These are phyloP conservation scores for Emberiza fucata DNA, from an alignment of 2,113 vertebrate species.

Conservation along the genomic window DNA sequence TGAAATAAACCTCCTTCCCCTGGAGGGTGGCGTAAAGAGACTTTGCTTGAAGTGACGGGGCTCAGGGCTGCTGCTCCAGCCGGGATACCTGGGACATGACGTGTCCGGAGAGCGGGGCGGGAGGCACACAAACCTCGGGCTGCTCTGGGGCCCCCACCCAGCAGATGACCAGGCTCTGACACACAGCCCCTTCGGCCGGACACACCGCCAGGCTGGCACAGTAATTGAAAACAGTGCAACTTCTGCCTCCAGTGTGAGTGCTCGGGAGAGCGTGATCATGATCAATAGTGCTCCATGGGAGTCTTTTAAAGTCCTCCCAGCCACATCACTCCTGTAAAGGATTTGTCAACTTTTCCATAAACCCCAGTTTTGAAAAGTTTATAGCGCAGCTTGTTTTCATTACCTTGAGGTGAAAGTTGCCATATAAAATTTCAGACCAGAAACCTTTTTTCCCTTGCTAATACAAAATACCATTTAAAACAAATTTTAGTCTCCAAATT, in stretches of 20 bases:
- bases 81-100: accelerated
- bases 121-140: neutral
- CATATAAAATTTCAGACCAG: conserved; percentile 45
- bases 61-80: neutral
- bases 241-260: neutral
- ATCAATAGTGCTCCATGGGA: conserved; percentile 15
- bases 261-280: neutral
- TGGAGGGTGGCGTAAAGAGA: neutral
- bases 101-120: accelerated
- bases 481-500: conserved; percentile 4
- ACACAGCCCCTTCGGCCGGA: conserved; percentile 67
- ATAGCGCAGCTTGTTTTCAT: conserved; percentile 53
- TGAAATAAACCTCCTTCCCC: neutral
- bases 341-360: conserved; percentile 60
- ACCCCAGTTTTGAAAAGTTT: conserved; percentile 42
- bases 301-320: conserved; percentile 19
- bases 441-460: conserved; percentile 21
- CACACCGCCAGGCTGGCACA: conserved; percentile 65
- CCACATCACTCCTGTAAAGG: conserved; percentile 6
- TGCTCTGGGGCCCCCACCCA: conserved; percentile 1
- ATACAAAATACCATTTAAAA: conserved; percentile 37
- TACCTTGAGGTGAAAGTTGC: conserved; percentile 49
- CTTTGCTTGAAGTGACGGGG: neutral
- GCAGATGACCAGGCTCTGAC: conserved; percentile 65
- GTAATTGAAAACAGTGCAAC: conserved; percentile 82